Evolutionary conservation across 2,113 vertebrate species (phyloP), one percentile per base, ranked within the genome.

Genomic region (Pedionomus torquatus): DNA sequence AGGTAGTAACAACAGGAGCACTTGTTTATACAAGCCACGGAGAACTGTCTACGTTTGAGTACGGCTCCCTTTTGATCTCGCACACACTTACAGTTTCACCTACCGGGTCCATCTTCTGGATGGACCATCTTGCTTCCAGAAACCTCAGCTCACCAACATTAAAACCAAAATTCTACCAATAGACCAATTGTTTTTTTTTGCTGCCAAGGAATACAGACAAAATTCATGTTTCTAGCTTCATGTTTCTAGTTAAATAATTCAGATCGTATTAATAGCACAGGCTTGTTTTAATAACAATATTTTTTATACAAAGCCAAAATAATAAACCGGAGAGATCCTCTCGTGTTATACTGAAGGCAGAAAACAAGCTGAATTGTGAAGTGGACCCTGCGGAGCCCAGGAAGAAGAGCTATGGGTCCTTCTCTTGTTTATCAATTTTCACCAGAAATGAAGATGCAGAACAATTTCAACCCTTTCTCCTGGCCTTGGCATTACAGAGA

Each of bases 1-100:
- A 87, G 87, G 81, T 81, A 92, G 91, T 66, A 96, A 92, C 91
- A 95, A 94, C 93, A 82, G 94, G 60, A 97, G 88, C 83, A 83
- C 97, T 96, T 95, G 94, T 96, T 96, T 95, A 95, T 93, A 96
- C 96, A 96, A 96, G 96, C 83, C 92, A 92, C 51, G 83, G 77
- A 95, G 89, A 81, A 78, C 91, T 86, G 87, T 90, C 96, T 96
- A 60, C 63, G 25, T 93, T 37, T 87, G 58, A 83, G 66, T 65
- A 78, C 82, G 83, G 43, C 5, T 94, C 54, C 57, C 93, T 95
- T 96, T 93, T 89, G 81, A 93, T 92, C 94, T 96, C 66, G 52
- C 39, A 68, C 23, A 72, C 63, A 68, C 46, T 77, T 80, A 60
- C 11, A 78, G 64, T 90, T 94, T 89, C 81, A 93, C 83, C 83